Evolutionary conservation across 2,113 vertebrate genomes (phyloP).

Genomic region (Empidonax traillii): DNA sequence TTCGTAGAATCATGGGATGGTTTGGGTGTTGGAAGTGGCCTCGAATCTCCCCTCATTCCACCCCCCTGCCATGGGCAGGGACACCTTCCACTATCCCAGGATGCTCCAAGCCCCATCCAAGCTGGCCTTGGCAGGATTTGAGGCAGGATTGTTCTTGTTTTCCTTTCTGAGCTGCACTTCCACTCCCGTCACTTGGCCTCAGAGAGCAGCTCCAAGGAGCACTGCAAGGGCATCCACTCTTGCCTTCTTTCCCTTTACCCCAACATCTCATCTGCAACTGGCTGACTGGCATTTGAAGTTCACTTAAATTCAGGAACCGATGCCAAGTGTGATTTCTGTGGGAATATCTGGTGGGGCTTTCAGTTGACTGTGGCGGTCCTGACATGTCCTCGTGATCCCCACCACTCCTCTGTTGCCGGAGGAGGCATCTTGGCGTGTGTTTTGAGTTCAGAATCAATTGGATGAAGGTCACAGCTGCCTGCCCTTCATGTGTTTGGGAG

Average conservation of each 20-base stretch:
- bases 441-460: background rate
- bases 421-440: background rate
- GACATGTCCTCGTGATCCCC: background rate
- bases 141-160: background rate
- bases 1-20: background rate
- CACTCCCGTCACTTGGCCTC: background rate
- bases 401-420: fast-evolving
- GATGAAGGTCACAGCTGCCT: background rate
- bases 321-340: background rate
- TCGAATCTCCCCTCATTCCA: background rate
- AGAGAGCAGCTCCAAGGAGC: background rate
- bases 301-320: background rate
- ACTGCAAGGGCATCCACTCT: background rate
- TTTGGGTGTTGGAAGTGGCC: background rate
- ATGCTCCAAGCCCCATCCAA: background rate
- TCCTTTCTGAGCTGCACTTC: background rate
- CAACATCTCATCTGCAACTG: background rate
- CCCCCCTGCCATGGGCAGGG: background rate
- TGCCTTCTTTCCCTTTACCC: background rate
- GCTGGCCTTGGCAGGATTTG: background rate
- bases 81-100: background rate
- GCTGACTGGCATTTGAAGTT: background rate
- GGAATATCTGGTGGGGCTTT: fast-evolving
- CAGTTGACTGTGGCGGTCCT: background rate
- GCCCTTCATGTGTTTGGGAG: background rate